Evolutionary conservation across 2,797 vertebrate species (phyloP).

Genomic region (Cossypha dichroa): DNA sequence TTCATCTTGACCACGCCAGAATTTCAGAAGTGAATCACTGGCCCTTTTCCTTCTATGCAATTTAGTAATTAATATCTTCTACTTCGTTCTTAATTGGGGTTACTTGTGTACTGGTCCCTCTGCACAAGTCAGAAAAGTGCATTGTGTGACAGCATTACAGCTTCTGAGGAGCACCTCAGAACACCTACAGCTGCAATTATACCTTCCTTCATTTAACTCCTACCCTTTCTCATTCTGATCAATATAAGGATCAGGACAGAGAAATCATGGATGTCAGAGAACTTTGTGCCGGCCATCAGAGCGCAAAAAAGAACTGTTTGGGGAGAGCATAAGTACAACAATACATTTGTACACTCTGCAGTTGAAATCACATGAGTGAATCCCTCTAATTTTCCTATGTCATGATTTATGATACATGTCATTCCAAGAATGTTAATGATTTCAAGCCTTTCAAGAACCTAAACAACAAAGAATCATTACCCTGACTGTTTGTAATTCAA

Average conservation of each 20-base stretch:
- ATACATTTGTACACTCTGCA: neutral
- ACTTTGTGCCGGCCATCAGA: neutral
- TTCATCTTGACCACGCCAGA: neutral
- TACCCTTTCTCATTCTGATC: neutral
- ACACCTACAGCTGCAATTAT: neutral
- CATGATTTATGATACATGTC: neutral
- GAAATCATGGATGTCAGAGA: neutral
- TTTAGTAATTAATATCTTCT: neutral
- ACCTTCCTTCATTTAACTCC: neutral
- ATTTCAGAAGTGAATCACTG: neutral
- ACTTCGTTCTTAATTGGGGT: neutral
- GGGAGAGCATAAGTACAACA: neutral
- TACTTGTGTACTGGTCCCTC: neutral
- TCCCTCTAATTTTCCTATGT: neutral
- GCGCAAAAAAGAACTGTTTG: neutral
- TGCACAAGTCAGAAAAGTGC: neutral
- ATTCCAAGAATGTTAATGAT: neutral
- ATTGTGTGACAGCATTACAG: neutral
- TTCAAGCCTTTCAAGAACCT: neutral
- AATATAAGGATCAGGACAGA: neutral
- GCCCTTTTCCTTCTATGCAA: neutral
- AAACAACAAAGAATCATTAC: neutral
- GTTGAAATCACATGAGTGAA: neutral
- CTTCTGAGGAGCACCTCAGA: neutral
- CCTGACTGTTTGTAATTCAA: neutral